Evolutionary conservation across 2,888 invertebrate genomes (phyloP), one percentile per base, ranked within the genome.

Genomic region (Caenorhabditis sulstoni): DNA sequence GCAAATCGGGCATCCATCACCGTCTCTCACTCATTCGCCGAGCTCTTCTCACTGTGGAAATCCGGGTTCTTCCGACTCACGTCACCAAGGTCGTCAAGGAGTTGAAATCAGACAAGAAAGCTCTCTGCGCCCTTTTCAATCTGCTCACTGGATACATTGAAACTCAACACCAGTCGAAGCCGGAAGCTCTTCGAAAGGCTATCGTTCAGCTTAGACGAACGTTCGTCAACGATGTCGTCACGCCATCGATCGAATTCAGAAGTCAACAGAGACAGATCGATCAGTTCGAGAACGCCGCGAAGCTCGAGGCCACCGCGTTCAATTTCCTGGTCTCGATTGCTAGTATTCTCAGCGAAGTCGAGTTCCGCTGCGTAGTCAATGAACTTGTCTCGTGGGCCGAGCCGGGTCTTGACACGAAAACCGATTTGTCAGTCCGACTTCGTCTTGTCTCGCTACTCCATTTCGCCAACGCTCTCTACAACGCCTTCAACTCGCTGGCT

Each of bases 391-490:
- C 79, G 18, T 86, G 86, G 86, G 84, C 85, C 3, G 81, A 81
- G 11, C 68, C 77, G 12, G 86, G 80, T 11, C 66, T 88, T 22
- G 53, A 73, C n/a, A 9, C 53, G 9, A 58, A 55, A 16, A 73
- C 78, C 5, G 49, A 61, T 22, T 22, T 64, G 4, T n/a, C 66
- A 2, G 14, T 65, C 8, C 77, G 84, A 62, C 62, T 86, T 12
- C 79, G 83, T 22, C 70, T 88, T 9, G 61, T 85, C 16, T 79
- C 86, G 9, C 70, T 86, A 9, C 86, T 87, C 73, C 80, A 83
- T 75, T 85, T 88, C 52, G 85, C 85, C 14, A 88, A 88, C 67
- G 49, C 70, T 14, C 85, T 88, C 58, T 87, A 87, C 73, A 68
- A 81, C 14, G 55, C 81, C 4, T 88, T 83, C 82, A 86, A 87